phyloP scores from a whole-genome alignment of 1,140 invertebrate genomes.

The Plutomurus gul region DNA sequence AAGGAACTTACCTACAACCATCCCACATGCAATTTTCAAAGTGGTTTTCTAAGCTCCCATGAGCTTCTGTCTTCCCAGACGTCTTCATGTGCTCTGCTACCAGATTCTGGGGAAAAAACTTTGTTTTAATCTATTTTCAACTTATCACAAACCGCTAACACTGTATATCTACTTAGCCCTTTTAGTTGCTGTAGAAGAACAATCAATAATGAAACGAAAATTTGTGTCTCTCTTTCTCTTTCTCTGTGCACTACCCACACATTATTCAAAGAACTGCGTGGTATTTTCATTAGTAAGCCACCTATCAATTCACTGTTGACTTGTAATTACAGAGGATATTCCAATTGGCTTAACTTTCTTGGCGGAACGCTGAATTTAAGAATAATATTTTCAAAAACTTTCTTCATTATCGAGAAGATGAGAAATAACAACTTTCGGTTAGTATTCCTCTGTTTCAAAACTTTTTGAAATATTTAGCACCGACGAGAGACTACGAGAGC shows the following conservation, averaged over 20 bases:
- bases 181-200: not conserved
- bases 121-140: slow-evolving; percentile 28
- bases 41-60: slow-evolving; percentile 9
- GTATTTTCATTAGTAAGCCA: slow-evolving; percentile 10
- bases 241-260: no score
- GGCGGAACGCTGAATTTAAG: not conserved
- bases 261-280: not conserved
- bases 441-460: no score
- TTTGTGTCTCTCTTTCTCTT: not conserved
- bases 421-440: no score
- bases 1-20: slow-evolving; percentile 17
- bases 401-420: not conserved
- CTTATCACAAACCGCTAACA: not conserved
- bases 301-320: slow-evolving; percentile 23
- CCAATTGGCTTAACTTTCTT: not conserved
- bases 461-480: no score
- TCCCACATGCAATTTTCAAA: not conserved
- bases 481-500: no score
- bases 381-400: slow-evolving; percentile 27
- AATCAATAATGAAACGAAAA: slow-evolving; percentile 13
- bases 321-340: not conserved
- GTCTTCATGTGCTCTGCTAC: not conserved
- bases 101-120: no score
- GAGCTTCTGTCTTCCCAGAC: not conserved
- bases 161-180: no score